A percentile compares a stretch with the other conserved stretches of the same genome.
phyloP scores from a whole-genome alignment of 92 coral and sea anemone genomes.

The Siderastrea siderea region DNA sequence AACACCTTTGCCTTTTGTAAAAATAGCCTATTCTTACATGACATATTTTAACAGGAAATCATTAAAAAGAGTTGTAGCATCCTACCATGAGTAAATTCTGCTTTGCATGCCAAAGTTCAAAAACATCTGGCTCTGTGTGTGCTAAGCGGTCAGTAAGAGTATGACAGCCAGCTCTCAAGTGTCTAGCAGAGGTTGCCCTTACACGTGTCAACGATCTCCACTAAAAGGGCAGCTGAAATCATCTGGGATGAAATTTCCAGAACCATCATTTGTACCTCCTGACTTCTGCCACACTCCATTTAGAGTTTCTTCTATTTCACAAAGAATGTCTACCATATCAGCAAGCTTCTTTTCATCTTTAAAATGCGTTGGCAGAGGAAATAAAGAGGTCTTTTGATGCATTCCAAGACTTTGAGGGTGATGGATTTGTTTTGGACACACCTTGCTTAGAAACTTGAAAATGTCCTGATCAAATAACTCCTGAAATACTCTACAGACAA shows the following conservation, averaged over 20 bases:
- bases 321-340: slow-evolving; percentile 64
- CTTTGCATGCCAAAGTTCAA: slow-evolving; percentile 41
- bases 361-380: slow-evolving; percentile 55
- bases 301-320: slow-evolving; percentile 44
- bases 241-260: slow-evolving; percentile 47
- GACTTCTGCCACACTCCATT: slow-evolving; percentile 46
- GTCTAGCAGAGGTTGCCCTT: slow-evolving; percentile 57
- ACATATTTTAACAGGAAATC: neutral
- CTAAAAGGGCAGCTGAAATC: slow-evolving; percentile 49
- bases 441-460: slow-evolving; percentile 41
- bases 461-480: slow-evolving; percentile 31
- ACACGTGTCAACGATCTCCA: slow-evolving; percentile 64
- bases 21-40: neutral
- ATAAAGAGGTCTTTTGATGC: slow-evolving; percentile 29
- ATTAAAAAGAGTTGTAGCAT: neutral
- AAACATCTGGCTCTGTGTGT: slow-evolving; percentile 39
- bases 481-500: slow-evolving; percentile 37
- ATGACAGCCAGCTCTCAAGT: slow-evolving; percentile 61
- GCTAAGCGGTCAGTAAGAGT: slow-evolving; percentile 49
- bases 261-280: slow-evolving; percentile 12
- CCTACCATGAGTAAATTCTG: slow-evolving; percentile 34
- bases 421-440: slow-evolving; percentile 14
- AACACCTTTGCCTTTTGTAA: neutral
- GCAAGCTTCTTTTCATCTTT: slow-evolving; percentile 60
- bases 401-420: slow-evolving; percentile 34